Base-by-base conservation (phyloP, 2,797 vertebrate genomes). In the Artibeus lituratus region DNA sequence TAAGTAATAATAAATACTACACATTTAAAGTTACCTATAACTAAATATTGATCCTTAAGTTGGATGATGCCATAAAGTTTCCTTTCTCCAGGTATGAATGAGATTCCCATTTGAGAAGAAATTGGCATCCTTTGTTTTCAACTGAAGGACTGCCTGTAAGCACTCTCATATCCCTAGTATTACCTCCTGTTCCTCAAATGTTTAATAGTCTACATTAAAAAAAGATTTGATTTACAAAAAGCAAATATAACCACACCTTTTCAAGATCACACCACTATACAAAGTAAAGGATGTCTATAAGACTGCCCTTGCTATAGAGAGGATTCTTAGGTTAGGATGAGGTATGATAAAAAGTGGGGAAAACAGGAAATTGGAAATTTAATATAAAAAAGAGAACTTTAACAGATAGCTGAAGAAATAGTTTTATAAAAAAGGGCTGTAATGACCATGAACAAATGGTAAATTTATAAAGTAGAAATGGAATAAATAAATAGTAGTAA, bases 1-100 rank as follows among this genome's bases (percentile, higher is more conserved):
- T 90, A 83, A 70, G 39, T 78, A 90, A 49, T 44, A 92, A 57
- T 83, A 91, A 73, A 62, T 78, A 90, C 12, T 21, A 12, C n/a
- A 77, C 26, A 77, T 57, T 81, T 84, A 78, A 69, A 84, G 37
- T 83, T 85, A 95, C 21, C 35, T 77, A 59, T 59, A 94, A 92
- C 72, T 95, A 95, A 96, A 94, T 37, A 82, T 42, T 90, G 37
- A 91, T 69, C 67, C 35, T 94, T 76, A 96, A 92, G 42, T 89
- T 91, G n/a, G 65, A 84, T 94, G 65, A 93, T 84, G 19, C 18
- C 7, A 53, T 37, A 32, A 81, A 21, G 65, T 76, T 94, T 22
- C 69, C 26, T 88, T 91, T 91, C 24, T 78, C 37, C 69, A 89
- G 55, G 44, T n/a, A 82, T 77, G 65, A 91, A 32, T 86, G 92